Conservation (phyloP, 2,888 invertebrate genomes). For the Acanthoscelides obtectus region DNA sequence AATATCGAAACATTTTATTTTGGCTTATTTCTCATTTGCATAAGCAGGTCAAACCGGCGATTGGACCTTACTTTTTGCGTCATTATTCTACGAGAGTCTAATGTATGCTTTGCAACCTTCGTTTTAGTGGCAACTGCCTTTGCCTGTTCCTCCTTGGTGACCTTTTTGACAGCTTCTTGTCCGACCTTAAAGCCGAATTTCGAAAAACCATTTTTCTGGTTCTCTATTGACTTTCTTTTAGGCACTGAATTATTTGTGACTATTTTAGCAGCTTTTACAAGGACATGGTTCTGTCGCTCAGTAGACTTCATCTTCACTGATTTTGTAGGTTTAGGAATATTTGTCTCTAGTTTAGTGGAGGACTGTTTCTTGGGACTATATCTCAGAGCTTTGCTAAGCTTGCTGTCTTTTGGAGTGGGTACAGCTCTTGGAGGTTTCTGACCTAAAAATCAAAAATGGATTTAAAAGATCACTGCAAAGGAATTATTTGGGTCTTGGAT, state of each 20-base stretch:
- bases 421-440: not conserved
- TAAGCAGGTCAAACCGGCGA: slow-evolving; percentile 66
- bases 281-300: no score
- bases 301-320: not conserved
- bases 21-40: slow-evolving; percentile 53
- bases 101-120: slow-evolving; percentile 19
- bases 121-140: slow-evolving; percentile 30
- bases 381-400: not conserved
- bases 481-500: no score
- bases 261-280: slow-evolving; percentile 6
- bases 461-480: no score
- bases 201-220: not conserved
- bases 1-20: no score
- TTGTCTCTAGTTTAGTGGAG: not conserved
- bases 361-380: not conserved
- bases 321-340: not conserved
- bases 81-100: slow-evolving; percentile 39
- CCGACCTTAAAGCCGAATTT: not conserved
- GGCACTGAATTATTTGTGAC: slow-evolving; percentile 12
- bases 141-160: slow-evolving; percentile 1
- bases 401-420: not conserved
- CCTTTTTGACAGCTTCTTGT: not conserved
- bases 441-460: not conserved
- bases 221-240: not conserved
- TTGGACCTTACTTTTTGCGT: slow-evolving; percentile 68